phyloP scores from a whole-genome alignment of 1,140 invertebrate species.

The Aphelenchoides besseyi region DNA sequence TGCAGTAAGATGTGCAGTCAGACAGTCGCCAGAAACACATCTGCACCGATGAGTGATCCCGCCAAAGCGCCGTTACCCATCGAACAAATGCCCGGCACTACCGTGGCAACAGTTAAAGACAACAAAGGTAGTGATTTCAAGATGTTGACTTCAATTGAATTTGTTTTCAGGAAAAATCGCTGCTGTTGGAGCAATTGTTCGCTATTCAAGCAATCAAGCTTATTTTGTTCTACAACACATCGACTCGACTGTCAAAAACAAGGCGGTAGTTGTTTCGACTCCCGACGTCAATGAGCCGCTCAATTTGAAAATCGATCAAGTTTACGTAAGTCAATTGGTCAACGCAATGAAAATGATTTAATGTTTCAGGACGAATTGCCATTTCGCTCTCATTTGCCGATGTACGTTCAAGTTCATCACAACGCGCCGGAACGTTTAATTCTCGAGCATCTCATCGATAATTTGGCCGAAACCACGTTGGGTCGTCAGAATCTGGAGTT shows the following conservation, averaged over 20 bases:
- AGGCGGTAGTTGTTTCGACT: slow-evolving; percentile 40
- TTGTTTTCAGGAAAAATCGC: slow-evolving; percentile 44
- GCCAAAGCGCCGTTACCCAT: slow-evolving; percentile 43
- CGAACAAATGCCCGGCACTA: slow-evolving; percentile 40
- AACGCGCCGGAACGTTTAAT: slow-evolving; percentile 48
- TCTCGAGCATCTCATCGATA: slow-evolving; percentile 56
- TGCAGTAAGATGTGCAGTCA: slow-evolving; percentile 15
- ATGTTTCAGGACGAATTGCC: slow-evolving; percentile 47
- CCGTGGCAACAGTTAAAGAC: slow-evolving; percentile 37
- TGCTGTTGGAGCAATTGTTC: slow-evolving; percentile 42
- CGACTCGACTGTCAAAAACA: slow-evolving; percentile 32
- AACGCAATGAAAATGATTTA: neutral
- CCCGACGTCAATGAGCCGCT: slow-evolving; percentile 37
- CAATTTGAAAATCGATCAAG: slow-evolving; percentile 39
- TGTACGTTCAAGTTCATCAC: slow-evolving; percentile 59
- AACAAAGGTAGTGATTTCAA: slow-evolving; percentile 25
- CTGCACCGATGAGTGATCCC: slow-evolving; percentile 12
- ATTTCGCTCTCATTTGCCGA: slow-evolving; percentile 44
- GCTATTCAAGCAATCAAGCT: slow-evolving; percentile 46
- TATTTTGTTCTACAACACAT: slow-evolving; percentile 51
- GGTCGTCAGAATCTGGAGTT: slow-evolving; percentile 56
- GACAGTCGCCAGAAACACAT: neutral
- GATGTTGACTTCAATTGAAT: neutral
- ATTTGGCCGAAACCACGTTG: slow-evolving; percentile 52
- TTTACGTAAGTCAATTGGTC: slow-evolving; percentile 24